These are phyloP conservation scores for Dasysyrphus tricinctus DNA, from an alignment of 2,888 invertebrate species.

Conservation along the genomic window DNA sequence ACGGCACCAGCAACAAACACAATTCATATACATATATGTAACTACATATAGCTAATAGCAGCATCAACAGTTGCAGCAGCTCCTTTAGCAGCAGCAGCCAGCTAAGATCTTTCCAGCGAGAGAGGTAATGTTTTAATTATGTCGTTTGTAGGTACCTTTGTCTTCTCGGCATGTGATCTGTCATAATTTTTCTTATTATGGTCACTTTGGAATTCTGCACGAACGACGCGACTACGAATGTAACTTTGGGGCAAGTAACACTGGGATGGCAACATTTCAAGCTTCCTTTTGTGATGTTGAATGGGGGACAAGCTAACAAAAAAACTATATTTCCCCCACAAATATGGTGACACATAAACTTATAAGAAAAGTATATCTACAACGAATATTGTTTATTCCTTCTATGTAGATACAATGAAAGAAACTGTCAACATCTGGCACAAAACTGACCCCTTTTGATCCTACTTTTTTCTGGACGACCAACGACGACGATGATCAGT, in stretches of 20 bases:
- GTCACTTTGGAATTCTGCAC: conserved; percentile 71
- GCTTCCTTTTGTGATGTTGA: conserved; percentile 66
- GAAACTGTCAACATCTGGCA: conserved; percentile 71
- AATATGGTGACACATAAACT: conserved; percentile 47
- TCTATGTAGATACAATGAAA: conserved; percentile 17
- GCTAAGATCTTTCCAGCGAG: conserved; percentile 45
- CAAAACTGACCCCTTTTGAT: conserved; percentile 66
- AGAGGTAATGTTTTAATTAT: conserved; percentile 78
- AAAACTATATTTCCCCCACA: conserved; percentile 57
- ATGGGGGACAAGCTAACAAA: conserved; percentile 29
- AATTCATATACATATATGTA: too few relatives aligned
- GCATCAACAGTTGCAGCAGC: not conserved
- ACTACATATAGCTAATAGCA: too few relatives aligned
- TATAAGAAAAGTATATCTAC: conserved; percentile 27
- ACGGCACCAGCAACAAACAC: not conserved
- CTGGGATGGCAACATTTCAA: conserved; percentile 59
- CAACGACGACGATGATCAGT: conserved; percentile 58
- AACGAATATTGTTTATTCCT: conserved; percentile 13
- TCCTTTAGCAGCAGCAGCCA: conserved; percentile 23
- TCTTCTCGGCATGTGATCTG: conserved; percentile 78
- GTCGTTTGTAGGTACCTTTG: conserved; percentile 76
- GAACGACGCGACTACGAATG: conserved; percentile 18
- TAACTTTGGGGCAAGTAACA: conserved; percentile 56
- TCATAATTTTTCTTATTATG: conserved; percentile 78
- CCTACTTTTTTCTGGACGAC: conserved; percentile 6